These are phyloP conservation scores for Drosophila siamana DNA, from an alignment of 2,888 invertebrate species.

Conservation along the genomic window DNA sequence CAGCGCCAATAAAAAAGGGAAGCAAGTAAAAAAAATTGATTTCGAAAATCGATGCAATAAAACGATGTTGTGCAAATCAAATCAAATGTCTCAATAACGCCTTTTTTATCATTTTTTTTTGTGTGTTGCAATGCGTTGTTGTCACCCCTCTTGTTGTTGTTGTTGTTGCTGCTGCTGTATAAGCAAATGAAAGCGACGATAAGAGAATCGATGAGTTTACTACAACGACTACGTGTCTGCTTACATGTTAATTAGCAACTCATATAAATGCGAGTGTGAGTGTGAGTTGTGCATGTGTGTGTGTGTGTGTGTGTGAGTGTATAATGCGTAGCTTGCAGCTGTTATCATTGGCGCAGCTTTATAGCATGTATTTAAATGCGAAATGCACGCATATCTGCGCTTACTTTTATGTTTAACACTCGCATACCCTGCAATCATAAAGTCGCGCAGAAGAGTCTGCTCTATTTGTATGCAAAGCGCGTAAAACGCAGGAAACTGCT, in stretches of 20 bases:
- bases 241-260: conserved; percentile 14
- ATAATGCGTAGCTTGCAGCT: conserved; percentile 6
- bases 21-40: conserved; percentile 44
- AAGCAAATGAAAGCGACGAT: conserved; percentile 59
- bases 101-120: too few relatives aligned
- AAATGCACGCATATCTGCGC: background rate
- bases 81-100: conserved; percentile 61
- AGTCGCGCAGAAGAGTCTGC: background rate
- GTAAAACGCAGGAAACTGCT: too few relatives aligned
- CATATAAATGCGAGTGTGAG: background rate
- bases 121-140: conserved; percentile 55
- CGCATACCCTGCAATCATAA: background rate
- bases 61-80: conserved; percentile 56
- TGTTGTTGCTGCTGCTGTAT: conserved; percentile 13
- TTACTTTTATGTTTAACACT: background rate
- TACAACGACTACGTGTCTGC: background rate
- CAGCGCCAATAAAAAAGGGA: conserved; percentile 8
- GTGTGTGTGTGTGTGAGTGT: conserved; percentile 2
- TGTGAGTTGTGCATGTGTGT: background rate
- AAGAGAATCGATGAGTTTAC: conserved; percentile 36
- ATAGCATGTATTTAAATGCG: conserved; percentile 16
- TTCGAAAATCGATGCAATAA: conserved; percentile 54
- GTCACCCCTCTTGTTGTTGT: conserved; percentile 22
- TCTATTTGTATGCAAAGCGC: too few relatives aligned
- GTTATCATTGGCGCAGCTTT: conserved; percentile 43